A percentile compares a stretch with the other conserved stretches of the same genome.
These are phyloP conservation scores for Thysanoteuthis rhombus DNA, from an alignment of 2,888 invertebrate genomes.

Conservation along the genomic window DNA sequence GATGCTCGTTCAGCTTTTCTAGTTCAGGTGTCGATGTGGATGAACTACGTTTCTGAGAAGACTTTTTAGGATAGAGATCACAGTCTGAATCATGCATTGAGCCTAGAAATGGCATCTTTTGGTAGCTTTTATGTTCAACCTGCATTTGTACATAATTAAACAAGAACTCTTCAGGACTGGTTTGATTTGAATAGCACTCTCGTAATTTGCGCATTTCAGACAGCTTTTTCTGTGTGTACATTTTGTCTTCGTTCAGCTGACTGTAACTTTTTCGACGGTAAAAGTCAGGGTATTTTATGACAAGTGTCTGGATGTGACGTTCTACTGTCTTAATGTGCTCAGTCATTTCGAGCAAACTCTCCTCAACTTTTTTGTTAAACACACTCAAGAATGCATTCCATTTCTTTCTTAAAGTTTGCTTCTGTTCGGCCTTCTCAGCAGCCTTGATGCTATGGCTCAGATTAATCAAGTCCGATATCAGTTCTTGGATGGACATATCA, in stretches of 20 bases:
- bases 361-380: background rate
- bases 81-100: background rate
- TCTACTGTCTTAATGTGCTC: background rate
- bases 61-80: background rate
- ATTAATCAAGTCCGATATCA: background rate
- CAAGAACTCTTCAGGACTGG: background rate
- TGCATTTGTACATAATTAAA: background rate
- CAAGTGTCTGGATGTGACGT: conserved; percentile 12
- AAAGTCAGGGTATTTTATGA: background rate
- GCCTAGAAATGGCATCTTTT: background rate
- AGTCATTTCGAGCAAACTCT: background rate
- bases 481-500: background rate
- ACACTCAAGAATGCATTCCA: background rate
- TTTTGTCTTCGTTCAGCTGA: background rate
- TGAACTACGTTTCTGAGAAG: background rate
- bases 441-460: background rate
- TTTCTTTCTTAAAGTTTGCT: background rate
- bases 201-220: background rate
- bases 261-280: background rate
- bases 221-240: background rate
- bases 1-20: background rate
- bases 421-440: background rate
- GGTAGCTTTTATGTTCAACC: background rate
- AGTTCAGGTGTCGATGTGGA: background rate
- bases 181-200: background rate